Evolutionary conservation across 1,140 invertebrate species (phyloP).

Genomic region (Archegozetes longisetosus): DNA sequence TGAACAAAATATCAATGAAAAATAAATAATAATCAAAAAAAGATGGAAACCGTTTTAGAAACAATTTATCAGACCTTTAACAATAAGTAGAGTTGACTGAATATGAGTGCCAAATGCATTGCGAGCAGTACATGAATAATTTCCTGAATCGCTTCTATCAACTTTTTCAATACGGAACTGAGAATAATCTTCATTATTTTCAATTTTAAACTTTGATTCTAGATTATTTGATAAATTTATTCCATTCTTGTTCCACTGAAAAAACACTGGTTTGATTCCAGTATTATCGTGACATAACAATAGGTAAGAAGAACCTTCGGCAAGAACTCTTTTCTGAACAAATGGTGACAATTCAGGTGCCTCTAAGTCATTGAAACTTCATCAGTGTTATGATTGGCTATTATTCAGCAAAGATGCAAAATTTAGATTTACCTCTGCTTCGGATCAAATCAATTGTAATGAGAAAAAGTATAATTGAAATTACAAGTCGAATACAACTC

Average conservation of each 20-base stretch:
- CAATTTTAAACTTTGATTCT: not conserved
- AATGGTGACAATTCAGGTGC: not conserved
- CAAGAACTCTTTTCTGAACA: not conserved
- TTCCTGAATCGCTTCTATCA: conserved; percentile 1
- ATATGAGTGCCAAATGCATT: conserved; percentile 4
- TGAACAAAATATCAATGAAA: not conserved
- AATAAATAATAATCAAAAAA: not conserved
- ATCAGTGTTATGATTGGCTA: not conserved
- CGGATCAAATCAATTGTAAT: not conserved
- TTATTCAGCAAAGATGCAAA: not conserved
- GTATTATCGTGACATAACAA: not conserved
- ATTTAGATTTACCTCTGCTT: not conserved
- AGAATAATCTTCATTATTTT: not conserved
- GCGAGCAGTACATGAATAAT: not conserved
- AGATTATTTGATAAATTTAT: not conserved
- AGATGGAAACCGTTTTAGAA: not conserved
- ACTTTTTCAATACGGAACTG: not conserved
- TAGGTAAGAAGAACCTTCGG: not conserved
- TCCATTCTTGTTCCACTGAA: not conserved
- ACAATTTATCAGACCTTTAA: conserved; percentile 10
- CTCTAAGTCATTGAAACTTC: not conserved
- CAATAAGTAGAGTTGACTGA: not conserved
- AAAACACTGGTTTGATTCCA: not conserved
- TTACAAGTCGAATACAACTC: not conserved
- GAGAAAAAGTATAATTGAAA: not conserved